Evolutionary conservation across 2,113 vertebrate species (phyloP).

Genomic region (Antigone vipio): DNA sequence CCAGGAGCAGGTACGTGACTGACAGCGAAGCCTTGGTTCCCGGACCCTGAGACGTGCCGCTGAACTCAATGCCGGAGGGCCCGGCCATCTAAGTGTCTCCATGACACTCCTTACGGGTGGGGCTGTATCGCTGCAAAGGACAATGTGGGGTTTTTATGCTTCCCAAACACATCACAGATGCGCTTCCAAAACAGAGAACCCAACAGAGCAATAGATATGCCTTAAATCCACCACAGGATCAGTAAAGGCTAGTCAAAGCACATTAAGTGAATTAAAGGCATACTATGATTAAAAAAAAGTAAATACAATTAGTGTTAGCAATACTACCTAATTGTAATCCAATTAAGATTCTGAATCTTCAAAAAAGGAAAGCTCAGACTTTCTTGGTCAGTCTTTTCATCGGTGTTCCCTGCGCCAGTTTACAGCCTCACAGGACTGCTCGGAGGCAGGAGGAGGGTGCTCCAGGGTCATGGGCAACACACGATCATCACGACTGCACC

Average conservation of each 20-base stretch:
- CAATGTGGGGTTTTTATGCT: not conserved
- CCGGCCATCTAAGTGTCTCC: not conserved
- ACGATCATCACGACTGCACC: fast-evolving
- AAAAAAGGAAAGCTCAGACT: not conserved
- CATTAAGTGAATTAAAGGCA: not conserved
- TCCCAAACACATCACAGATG: not conserved
- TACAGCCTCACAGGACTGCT: not conserved
- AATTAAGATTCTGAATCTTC: not conserved
- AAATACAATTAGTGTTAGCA: not conserved
- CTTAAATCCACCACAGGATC: not conserved
- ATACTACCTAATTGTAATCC: not conserved
- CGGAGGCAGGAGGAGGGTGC: not conserved
- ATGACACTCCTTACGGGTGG: not conserved
- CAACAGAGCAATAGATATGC: not conserved
- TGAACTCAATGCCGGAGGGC: not conserved
- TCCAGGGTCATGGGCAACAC: not conserved
- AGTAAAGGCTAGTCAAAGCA: not conserved
- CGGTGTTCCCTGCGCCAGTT: not conserved
- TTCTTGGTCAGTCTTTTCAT: not conserved
- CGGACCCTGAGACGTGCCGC: not conserved
- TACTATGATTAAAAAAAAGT: not conserved
- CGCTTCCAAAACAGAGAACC: not conserved
- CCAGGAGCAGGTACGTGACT: not conserved
- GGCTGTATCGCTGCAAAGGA: not conserved
- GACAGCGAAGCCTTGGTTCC: not conserved